Evolutionary conservation across 2,888 invertebrate genomes (phyloP).

Genomic region (Julus scandinavius): DNA sequence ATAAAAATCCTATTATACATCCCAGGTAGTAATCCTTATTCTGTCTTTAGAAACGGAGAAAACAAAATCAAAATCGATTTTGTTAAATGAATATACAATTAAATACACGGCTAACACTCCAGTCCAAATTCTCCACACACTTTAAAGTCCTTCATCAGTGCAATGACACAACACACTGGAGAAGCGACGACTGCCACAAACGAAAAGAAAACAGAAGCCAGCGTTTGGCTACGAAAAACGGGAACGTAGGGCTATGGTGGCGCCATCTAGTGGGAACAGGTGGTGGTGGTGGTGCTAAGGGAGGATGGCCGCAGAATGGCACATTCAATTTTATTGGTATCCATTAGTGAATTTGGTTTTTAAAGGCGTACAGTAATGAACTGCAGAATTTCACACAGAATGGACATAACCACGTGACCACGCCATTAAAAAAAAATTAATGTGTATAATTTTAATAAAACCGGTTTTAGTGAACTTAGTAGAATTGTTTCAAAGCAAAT

Average conservation of each 20-base stretch:
- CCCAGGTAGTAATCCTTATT: slow-evolving; percentile 49
- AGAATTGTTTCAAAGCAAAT: too few species aligned
- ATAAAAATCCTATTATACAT: slow-evolving; percentile 52
- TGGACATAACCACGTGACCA: too few species aligned
- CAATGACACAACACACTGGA: slow-evolving; percentile 43
- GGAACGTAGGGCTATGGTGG: neutral
- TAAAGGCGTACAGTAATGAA: too few species aligned
- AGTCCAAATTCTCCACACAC: slow-evolving; percentile 49
- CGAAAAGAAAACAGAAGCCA: slow-evolving; percentile 15
- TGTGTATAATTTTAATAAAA: too few species aligned
- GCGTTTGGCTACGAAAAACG: neutral
- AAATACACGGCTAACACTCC: slow-evolving; percentile 49
- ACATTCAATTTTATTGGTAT: neutral
- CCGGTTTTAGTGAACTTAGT: too few species aligned
- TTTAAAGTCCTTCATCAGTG: slow-evolving; percentile 42
- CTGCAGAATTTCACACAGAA: too few species aligned
- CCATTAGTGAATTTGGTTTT: neutral
- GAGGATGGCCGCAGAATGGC: neutral
- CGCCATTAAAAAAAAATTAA: too few species aligned
- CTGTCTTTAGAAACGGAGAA: slow-evolving; percentile 2
- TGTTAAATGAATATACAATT: slow-evolving; percentile 48
- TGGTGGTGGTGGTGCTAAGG: neutral
- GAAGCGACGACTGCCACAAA: slow-evolving; percentile 36
- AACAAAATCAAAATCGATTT: slow-evolving; percentile 33
- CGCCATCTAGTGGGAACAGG: slow-evolving; percentile 28